phyloP scores from a whole-genome alignment of 2,888 invertebrate species.

The Anoncus sp. region DNA sequence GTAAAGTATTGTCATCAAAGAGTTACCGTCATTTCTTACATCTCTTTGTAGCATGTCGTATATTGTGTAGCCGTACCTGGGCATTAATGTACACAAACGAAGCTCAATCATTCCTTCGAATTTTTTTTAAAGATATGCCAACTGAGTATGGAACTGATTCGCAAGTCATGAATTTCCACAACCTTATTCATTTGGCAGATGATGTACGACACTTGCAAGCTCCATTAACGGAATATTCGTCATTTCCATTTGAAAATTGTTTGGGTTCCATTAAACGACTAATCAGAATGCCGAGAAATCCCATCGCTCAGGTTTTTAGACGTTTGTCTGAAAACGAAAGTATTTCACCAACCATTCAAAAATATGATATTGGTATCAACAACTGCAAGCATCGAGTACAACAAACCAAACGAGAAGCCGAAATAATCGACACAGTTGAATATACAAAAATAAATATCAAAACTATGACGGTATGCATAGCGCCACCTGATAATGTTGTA shows the following conservation, averaged over 20 bases:
- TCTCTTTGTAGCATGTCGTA: constrained; percentile 49
- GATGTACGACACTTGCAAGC: constrained; percentile 55
- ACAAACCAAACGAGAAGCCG: constrained; percentile 4
- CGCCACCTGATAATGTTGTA: constrained; percentile 50
- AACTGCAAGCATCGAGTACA: not conserved
- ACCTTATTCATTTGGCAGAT: constrained; percentile 58
- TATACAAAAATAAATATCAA: constrained; percentile 42
- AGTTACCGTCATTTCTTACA: constrained; percentile 55
- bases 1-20: constrained; percentile 22
- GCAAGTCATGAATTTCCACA: constrained; percentile 57
- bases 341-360: constrained; percentile 23
- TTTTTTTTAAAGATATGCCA: constrained; percentile 51
- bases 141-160: constrained; percentile 47
- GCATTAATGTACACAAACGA: constrained; percentile 30
- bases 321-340: constrained; percentile 35
- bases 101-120: constrained; percentile 38
- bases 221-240: constrained; percentile 49
- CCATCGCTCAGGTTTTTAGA: constrained; percentile 33
- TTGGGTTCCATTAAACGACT: constrained; percentile 43
- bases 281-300: constrained; percentile 39
- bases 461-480: constrained; percentile 36
- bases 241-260: constrained; percentile 60
- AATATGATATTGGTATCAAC: constrained; percentile 25
- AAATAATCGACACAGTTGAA: constrained; percentile 11
- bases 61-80: constrained; percentile 38